These are phyloP conservation scores for Eulemur rubriventer DNA, from an alignment of 2,797 vertebrate genomes.

Conservation along the genomic window DNA sequence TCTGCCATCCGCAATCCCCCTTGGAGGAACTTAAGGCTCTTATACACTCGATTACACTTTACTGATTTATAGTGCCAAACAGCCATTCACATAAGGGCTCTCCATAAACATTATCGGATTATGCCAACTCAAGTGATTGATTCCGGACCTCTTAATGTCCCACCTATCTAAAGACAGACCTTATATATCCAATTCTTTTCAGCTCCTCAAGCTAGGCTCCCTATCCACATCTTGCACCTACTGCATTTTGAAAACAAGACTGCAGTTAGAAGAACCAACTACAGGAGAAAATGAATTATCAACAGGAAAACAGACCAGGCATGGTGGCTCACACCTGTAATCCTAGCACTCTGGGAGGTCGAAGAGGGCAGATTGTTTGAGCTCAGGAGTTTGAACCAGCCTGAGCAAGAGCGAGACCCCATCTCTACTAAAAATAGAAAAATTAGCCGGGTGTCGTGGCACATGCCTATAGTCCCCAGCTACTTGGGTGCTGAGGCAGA, in stretches of 20 bases:
- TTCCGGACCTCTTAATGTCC: slow-evolving; percentile 39
- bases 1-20: slow-evolving; percentile 39
- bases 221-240: neutral
- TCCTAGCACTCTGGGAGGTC: too few species aligned
- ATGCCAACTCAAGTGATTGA: slow-evolving; percentile 64
- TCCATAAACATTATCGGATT: slow-evolving; percentile 69
- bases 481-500: too few species aligned
- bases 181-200: neutral
- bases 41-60: slow-evolving; percentile 67
- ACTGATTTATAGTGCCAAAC: slow-evolving; percentile 68
- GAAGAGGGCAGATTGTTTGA: too few species aligned
- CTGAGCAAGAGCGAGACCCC: too few species aligned
- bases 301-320: neutral
- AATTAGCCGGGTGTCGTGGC: too few species aligned
- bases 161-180: neutral
- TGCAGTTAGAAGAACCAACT: neutral
- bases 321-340: too few species aligned
- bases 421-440: too few species aligned
- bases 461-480: too few species aligned
- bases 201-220: neutral
- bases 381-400: too few species aligned
- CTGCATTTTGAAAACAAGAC: neutral
- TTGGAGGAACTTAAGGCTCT: slow-evolving; percentile 64
- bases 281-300: slow-evolving; percentile 15
- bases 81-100: slow-evolving; percentile 68